Evolutionary conservation across 2,888 invertebrate genomes (phyloP).

Genomic region (Branchellion lobata): DNA sequence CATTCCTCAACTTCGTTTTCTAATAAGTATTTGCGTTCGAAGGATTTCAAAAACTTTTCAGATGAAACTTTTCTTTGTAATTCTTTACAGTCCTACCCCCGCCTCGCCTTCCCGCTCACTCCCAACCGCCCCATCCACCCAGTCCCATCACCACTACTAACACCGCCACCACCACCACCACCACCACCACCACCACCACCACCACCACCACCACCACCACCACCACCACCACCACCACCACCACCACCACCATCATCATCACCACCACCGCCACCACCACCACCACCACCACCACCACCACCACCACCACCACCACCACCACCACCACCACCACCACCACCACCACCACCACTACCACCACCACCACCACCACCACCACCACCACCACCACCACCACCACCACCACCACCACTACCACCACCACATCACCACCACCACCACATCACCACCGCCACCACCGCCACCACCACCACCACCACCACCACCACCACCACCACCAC

Average conservation of each 20-base stretch:
- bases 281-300: background rate
- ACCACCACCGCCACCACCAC: background rate
- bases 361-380: conserved; percentile 8
- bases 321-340: background rate
- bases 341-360: background rate
- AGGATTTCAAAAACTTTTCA: no score
- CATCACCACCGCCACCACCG: no score
- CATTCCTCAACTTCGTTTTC: no score
- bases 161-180: background rate
- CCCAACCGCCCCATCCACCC: no score
- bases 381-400: background rate
- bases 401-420: background rate
- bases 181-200: background rate
- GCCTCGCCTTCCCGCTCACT: background rate
- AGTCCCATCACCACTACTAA: no score
- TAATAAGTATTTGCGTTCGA: no score
- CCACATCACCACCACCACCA: no score
- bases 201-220: background rate
- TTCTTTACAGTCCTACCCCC: no score
- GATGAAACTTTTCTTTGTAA: no score
- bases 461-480: no score
- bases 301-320: background rate
- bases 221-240: background rate
- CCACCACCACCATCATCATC: background rate
- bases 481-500: no score